Base-by-base conservation (phyloP, 2,797 vertebrate species). In the Delichon dasypus region DNA sequence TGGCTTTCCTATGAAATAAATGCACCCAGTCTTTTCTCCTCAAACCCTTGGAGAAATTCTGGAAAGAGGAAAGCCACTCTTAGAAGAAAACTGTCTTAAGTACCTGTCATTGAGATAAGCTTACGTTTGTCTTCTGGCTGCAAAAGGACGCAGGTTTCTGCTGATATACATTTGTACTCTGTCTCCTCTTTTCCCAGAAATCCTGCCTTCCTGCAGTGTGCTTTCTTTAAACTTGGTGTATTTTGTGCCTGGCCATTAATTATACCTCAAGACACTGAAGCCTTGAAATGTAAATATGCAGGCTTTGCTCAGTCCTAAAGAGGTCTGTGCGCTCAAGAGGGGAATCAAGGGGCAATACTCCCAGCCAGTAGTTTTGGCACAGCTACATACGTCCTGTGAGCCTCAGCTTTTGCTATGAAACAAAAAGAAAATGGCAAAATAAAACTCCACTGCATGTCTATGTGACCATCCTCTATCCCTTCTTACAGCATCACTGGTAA, bases 171-270 rank as follows among this genome's bases (percentile, higher is more conserved):
- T 54, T 40, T n/a, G 55, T 29, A 16, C 20, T 36, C 55, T 65
- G 16, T 44, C 26, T 77, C 6, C 34, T 50, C 32, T 72, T 54
- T 44, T 16, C 71, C 64, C 51, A 54, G 7, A 13, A 72, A 26
- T 51, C 19, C 16, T 50, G 86, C 36, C 45, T 55, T 77, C 57
- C 45, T 80, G 29, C 50, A 85, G 22, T 1, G 11, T 4, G 3
- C 6, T 42, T 85, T 42, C 21, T 89, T 82, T 68, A 76, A 76
- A 78, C 20, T 78, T 26, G 1, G 2, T 48, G 5, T 36, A 9
- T 65, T 88, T 91, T 84, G 36, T 82, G 36, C 45, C 85, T 84
- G 42, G 20, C 36, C 84, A 29, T 82, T 91, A 92, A 79, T 88
- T 78, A 65, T 21, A 36, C 18, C 16, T 8, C 32, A 85, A 89